Percentiles rank a stretch among this genome's conserved stretches.
phyloP scores from a whole-genome alignment of 2,113 vertebrate species.

The Chlorodrepanis virens region DNA sequence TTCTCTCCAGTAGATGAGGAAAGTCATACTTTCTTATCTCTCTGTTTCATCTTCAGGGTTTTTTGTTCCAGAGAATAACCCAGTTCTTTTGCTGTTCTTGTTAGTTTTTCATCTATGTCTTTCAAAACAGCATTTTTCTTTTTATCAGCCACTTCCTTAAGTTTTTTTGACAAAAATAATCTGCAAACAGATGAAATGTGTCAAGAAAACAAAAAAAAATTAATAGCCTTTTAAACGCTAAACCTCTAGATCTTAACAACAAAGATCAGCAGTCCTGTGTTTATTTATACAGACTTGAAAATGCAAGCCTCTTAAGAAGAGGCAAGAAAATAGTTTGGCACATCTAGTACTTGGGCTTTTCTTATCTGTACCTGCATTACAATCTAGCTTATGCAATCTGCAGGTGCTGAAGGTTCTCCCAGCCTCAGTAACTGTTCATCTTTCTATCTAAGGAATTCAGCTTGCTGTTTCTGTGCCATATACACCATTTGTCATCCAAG shows the following conservation, averaged over 20 bases:
- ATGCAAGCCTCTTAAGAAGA: neutral
- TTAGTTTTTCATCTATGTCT: conserved; percentile 82
- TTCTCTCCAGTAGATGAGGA: neutral
- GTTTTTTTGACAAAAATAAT: conserved; percentile 81
- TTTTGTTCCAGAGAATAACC: conserved; percentile 88
- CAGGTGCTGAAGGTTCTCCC: neutral
- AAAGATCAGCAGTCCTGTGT: neutral
- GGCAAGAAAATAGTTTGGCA: neutral
- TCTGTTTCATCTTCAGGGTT: conserved; percentile 87
- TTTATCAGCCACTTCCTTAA: conserved; percentile 79
- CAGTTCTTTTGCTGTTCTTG: conserved; percentile 76
- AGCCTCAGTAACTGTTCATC: neutral
- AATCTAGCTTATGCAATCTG: neutral
- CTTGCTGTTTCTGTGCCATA: neutral
- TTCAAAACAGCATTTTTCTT: conserved; percentile 74
- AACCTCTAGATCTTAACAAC: neutral
- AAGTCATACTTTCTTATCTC: conserved; percentile 88
- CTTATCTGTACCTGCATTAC: neutral
- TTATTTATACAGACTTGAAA: neutral
- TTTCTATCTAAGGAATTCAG: neutral
- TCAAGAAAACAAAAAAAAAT: neutral
- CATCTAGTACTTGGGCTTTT: neutral
- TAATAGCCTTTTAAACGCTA: neutral
- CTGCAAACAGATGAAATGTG: conserved; percentile 70
- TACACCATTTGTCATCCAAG: neutral